These are phyloP conservation scores for Brachycybe producta DNA, from an alignment of 2,888 invertebrate species.

Conservation along the genomic window DNA sequence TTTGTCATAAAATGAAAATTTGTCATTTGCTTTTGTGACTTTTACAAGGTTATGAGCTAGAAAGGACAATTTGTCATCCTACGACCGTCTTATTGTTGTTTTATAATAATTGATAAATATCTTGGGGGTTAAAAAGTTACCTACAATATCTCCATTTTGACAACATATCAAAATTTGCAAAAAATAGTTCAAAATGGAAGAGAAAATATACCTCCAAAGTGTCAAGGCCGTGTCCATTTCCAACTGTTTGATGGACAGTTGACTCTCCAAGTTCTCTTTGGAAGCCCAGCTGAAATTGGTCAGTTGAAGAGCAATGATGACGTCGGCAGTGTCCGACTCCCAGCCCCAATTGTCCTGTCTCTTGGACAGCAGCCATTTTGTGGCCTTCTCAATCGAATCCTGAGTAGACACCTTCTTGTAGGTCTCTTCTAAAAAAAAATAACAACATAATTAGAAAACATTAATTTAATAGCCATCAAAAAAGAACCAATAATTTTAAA, in stretches of 20 bases:
- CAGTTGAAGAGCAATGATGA: constrained; percentile 58
- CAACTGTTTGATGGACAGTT: constrained; percentile 71
- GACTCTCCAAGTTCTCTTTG: constrained; percentile 51
- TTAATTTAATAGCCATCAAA: neutral
- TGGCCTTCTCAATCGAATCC: constrained; percentile 21
- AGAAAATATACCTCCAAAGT: constrained; percentile 68
- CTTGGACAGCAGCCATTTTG: constrained; percentile 44
- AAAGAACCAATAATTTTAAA: no score
- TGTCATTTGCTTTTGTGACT: no score
- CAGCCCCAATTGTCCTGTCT: constrained; percentile 47
- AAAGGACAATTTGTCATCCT: no score
- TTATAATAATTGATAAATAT: no score
- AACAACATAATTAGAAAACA: constrained; percentile 3
- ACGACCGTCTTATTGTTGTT: no score
- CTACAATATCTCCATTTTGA: no score
- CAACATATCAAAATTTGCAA: no score
- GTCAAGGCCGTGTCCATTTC: constrained; percentile 71
- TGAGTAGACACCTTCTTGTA: constrained; percentile 5
- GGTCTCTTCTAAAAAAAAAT: constrained; percentile 11
- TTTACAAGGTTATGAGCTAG: no score
- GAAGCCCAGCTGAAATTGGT: constrained; percentile 34
- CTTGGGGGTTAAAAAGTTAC: no score
- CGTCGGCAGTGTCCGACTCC: constrained; percentile 66
- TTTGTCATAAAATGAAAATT: no score
- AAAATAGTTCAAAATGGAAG: no score